Evolutionary conservation across 2,113 vertebrate species (phyloP).

Genomic region (Clarias gariepinus): DNA sequence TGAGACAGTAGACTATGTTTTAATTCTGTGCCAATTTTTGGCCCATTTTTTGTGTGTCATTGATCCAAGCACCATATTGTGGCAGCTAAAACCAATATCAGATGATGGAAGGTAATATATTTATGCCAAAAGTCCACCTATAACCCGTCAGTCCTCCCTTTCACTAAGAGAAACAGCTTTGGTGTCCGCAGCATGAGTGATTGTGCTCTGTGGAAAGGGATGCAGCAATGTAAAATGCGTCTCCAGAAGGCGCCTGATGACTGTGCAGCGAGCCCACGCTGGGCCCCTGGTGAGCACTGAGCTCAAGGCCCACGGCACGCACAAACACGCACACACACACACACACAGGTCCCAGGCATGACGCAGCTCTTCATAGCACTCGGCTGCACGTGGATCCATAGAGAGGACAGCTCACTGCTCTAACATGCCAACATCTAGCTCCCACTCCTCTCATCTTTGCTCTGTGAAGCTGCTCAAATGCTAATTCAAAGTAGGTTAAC

Average conservation of each 20-base stretch:
- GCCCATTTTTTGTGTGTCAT: background rate
- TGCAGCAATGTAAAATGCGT: constrained; percentile 24
- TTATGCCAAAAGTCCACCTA: background rate
- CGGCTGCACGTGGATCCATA: constrained; percentile 13
- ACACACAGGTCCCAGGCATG: constrained; percentile 15
- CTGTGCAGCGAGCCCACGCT: constrained; percentile 46
- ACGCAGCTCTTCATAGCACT: constrained; percentile 36
- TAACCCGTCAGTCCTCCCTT: background rate
- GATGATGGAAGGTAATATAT: background rate
- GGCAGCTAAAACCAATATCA: background rate
- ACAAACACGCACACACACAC: constrained; percentile 7
- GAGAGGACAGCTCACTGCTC: constrained; percentile 26
- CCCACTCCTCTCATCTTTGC: constrained; percentile 41
- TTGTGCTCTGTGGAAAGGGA: constrained; percentile 43
- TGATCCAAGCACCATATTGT: background rate
- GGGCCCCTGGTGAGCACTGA: constrained; percentile 31
- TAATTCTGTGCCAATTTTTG: background rate
- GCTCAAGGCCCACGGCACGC: constrained; percentile 17
- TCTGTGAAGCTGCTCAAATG: constrained; percentile 9
- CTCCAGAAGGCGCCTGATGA: constrained; percentile 52
- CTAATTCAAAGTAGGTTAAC: constrained; percentile 31
- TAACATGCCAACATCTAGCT: constrained; percentile 35
- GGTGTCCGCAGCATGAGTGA: background rate
- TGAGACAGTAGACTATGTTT: background rate
- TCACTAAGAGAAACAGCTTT: background rate